Evolutionary conservation across 2,888 invertebrate species (phyloP), one percentile per base, ranked within the genome.

Genomic region (Tachina grossa): DNA sequence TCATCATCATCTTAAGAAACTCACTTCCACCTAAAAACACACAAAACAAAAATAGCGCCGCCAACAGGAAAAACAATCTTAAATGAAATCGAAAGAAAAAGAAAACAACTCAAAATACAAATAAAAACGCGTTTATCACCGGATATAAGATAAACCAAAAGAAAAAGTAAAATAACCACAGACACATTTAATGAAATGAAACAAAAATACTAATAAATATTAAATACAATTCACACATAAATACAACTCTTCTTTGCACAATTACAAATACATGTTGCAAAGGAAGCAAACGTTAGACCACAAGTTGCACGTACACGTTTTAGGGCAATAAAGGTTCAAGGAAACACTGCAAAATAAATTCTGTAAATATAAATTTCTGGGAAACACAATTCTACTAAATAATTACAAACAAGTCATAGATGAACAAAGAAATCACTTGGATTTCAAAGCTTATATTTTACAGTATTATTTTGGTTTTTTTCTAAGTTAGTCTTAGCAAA

Each of bases 101-200:
- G 49, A 72, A 66, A 66, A 16, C n/a, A 8, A 41, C 5, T 59
- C 57, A 22, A 51, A 51, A 49, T 14, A 61, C 53, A 66, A 45
- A 66, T 74, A 53, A 47, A 74, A 83, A 83, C 72, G 72, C 59
- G 66, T 83, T 83, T 78, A 47, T 47, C 66, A 72, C 22, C 76
- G 77, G 77, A 83, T 83, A 31, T 77, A 22, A 66, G 53, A 41
- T 13, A 45, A 66, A 59, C 59, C 61, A 53, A 51, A 45, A 55
- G 51, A 51, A 11, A 47, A 39, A 65, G 31, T 31, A 69, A 49
- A 49, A 59, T 59, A 31, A 9, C 49, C 13, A 55, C 45, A 77
- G 49, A 65, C n/a, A 45, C 22, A 53, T 51, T 43, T 31, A 31
- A 31, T 31, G 31, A 31, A 31, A 31, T 31, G 6, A 31, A 39